phyloP scores from a whole-genome alignment of 2,797 vertebrate genomes.

The Chiloscyllium punctatum region DNA sequence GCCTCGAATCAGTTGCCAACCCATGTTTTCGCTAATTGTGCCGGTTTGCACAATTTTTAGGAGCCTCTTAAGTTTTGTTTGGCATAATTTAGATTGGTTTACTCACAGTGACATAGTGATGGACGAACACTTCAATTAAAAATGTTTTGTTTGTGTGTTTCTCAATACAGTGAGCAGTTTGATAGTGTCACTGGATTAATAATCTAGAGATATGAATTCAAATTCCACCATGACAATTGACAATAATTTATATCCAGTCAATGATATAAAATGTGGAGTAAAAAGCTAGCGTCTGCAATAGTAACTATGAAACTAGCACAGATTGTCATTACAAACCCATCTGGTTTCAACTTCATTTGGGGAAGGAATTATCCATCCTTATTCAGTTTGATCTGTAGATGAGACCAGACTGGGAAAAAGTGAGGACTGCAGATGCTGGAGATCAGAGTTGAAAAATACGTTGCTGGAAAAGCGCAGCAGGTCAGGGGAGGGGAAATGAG shows the following conservation, averaged over 20 bases:
- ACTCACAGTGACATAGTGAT: neutral
- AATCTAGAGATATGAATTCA: neutral
- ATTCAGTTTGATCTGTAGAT: neutral
- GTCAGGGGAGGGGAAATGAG: too few relatives aligned
- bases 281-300: neutral
- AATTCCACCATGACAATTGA: neutral
- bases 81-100: neutral
- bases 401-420: neutral
- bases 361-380: neutral
- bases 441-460: too few relatives aligned
- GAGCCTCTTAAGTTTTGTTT: neutral
- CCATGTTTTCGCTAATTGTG: neutral
- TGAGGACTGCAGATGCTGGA: too few relatives aligned
- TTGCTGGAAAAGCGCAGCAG: too few relatives aligned
- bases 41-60: neutral
- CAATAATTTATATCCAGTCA: neutral
- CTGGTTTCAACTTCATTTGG: neutral
- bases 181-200: neutral
- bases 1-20: neutral
- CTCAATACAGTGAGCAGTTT: neutral
- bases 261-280: neutral
- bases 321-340: neutral
- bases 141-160: neutral
- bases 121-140: neutral
- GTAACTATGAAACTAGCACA: neutral